Evolutionary conservation across 2,797 vertebrate species (phyloP), one percentile per base, ranked within the genome.

Genomic region (Craterocephalus amniculus): DNA sequence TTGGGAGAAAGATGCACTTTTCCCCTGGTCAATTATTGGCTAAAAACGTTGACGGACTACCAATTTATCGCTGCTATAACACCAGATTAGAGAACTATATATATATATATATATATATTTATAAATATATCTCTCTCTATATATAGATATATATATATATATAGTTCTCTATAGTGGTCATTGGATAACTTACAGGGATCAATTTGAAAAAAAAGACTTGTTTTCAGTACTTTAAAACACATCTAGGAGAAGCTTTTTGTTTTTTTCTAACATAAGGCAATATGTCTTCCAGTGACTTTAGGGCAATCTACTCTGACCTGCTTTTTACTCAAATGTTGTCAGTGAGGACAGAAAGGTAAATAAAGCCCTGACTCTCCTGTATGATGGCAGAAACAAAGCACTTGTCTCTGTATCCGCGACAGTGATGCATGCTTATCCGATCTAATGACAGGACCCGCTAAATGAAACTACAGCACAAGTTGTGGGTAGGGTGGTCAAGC

Each of bases 351-450:
- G 43, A 31, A 24, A 35, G n/a, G 18, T 26, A 45, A 40, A 59
- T 70, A 54, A 71, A 56, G 57, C 18, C 52, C 40, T 27, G 35
- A 32, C 36, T 73, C 27, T 80, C 24, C 12, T 10, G 43, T 51
- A 20, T 36, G 31, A 72, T 20, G 63, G 56, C 36, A 43, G 45
- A 78, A 48, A 55, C 48, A 61, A 20, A 61, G 20, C 65, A 58
- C 51, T 45, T 69, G 13, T 76, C 59, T 72, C 35, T 58, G 22
- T 40, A 35, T 63, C 24, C 38, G 29, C 13, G 59, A 71, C 66
- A 65, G 31, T 10, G 51, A 70, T 69, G 40, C 49, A 70, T 71
- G 26, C 26, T 65, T 24, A 70, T 72, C 74, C 68, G 76, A 64
- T 81, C 68, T 72, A 55, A 56, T 26, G 32, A 29, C 49, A 58